A percentile compares a stretch with the other conserved stretches of the same genome.
phyloP scores from a whole-genome alignment of 2,888 invertebrate species.

The Rhimphoctona megacephalus region DNA sequence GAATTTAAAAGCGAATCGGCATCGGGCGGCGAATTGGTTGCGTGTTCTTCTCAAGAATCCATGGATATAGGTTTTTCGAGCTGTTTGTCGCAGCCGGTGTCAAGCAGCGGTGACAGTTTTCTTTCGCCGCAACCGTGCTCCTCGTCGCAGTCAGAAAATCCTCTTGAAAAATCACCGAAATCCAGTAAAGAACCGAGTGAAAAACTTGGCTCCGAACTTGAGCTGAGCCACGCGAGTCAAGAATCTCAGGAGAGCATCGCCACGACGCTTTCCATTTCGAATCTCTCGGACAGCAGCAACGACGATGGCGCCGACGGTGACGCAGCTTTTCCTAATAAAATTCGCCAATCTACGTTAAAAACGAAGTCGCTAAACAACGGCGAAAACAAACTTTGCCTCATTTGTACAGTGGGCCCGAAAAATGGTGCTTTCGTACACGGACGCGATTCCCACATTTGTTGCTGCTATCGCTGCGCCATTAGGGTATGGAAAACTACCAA shows the following conservation, averaged over 20 bases:
- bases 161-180: background rate
- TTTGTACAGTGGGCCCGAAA: slow-evolving; percentile 88
- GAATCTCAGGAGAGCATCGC: slow-evolving; percentile 51
- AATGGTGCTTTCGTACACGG: slow-evolving; percentile 90
- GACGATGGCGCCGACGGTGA: background rate
- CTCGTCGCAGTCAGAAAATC: background rate
- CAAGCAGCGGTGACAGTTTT: too few species aligned
- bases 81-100: too few species aligned
- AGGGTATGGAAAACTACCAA: slow-evolving; percentile 88
- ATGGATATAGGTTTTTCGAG: too few species aligned
- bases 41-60: slow-evolving; percentile 2
- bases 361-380: slow-evolving; percentile 42
- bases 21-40: background rate
- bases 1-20: background rate
- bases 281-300: slow-evolving; percentile 17
- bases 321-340: slow-evolving; percentile 21
- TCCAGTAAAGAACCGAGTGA: background rate
- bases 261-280: slow-evolving; percentile 26
- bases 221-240: slow-evolving; percentile 40
- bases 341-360: slow-evolving; percentile 19
- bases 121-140: background rate
- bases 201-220: background rate
- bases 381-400: slow-evolving; percentile 86
- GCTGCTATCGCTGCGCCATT: slow-evolving; percentile 90
- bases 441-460: slow-evolving; percentile 88